phyloP scores from a whole-genome alignment of 2,797 vertebrate genomes.

The Sebastes hubbsi region DNA sequence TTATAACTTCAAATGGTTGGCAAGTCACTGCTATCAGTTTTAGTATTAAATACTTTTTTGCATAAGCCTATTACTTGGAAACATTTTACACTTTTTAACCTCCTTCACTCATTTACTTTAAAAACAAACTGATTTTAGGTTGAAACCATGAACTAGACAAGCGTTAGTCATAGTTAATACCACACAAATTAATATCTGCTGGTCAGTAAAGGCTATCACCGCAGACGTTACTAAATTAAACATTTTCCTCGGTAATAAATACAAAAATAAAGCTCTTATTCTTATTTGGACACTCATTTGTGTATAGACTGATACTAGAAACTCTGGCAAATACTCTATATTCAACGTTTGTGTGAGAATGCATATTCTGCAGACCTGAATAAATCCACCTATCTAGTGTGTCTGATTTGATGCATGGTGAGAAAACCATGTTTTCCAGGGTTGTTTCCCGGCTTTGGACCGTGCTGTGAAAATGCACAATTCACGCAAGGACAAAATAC shows the following conservation, averaged over 20 bases:
- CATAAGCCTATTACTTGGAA: slow-evolving; percentile 7
- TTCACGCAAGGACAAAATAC: not conserved
- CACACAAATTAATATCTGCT: not conserved
- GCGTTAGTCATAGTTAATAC: not conserved
- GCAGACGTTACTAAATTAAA: not conserved
- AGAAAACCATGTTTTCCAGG: not conserved
- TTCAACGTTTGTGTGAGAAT: not conserved
- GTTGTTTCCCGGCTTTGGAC: not conserved
- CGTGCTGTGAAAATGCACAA: not conserved
- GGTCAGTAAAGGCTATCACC: not conserved
- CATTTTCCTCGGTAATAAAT: not conserved
- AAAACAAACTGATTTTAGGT: not conserved
- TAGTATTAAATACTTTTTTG: slow-evolving; percentile 2
- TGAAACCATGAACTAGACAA: not conserved
- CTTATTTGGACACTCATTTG: not conserved
- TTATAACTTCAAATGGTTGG: slow-evolving; percentile 7
- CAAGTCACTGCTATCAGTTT: slow-evolving; percentile 15
- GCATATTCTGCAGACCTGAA: not conserved
- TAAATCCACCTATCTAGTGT: not conserved
- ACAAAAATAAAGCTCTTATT: not conserved
- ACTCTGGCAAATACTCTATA: not conserved
- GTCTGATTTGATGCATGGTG: not conserved
- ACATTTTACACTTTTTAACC: not conserved
- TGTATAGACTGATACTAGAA: not conserved
- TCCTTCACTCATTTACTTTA: not conserved